Conservation (phyloP, 2,888 invertebrate genomes). For the Zelleria hepariella region DNA sequence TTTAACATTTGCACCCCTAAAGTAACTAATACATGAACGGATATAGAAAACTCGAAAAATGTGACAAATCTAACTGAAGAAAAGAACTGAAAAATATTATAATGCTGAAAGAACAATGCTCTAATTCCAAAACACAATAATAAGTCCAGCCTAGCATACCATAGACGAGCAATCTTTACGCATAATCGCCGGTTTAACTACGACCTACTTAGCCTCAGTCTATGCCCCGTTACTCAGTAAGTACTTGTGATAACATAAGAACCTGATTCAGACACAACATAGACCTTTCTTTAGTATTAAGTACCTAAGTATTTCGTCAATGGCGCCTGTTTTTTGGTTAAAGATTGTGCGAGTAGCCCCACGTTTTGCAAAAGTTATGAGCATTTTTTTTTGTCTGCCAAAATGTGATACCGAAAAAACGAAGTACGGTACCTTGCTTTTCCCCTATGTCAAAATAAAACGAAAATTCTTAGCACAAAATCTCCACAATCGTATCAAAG, state of each 20-base stretch:
- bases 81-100: not conserved
- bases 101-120: not conserved
- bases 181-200: slow-evolving; percentile 2
- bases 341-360: too few relatives aligned
- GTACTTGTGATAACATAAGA: slow-evolving; percentile 3
- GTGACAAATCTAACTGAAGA: too few relatives aligned
- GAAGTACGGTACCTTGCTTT: too few relatives aligned
- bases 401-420: too few relatives aligned
- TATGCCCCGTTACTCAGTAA: slow-evolving; percentile 2
- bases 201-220: slow-evolving; percentile 1
- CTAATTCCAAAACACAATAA: not conserved
- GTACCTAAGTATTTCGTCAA: too few relatives aligned
- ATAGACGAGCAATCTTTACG: slow-evolving; percentile 4
- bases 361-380: too few relatives aligned
- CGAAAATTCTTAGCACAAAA: not conserved
- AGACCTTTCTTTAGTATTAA: not conserved
- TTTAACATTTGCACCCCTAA: too few relatives aligned
- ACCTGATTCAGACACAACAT: not conserved
- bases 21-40: too few relatives aligned
- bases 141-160: not conserved
- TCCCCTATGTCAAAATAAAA: not conserved
- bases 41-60: too few relatives aligned
- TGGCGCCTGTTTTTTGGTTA: too few relatives aligned
- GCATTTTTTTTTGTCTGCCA: too few relatives aligned
- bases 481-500: not conserved